Percentiles rank a stretch among this genome's conserved stretches.
Conservation (phyloP, 1,140 invertebrate genomes). For the Zaprionus ghesquierei region DNA sequence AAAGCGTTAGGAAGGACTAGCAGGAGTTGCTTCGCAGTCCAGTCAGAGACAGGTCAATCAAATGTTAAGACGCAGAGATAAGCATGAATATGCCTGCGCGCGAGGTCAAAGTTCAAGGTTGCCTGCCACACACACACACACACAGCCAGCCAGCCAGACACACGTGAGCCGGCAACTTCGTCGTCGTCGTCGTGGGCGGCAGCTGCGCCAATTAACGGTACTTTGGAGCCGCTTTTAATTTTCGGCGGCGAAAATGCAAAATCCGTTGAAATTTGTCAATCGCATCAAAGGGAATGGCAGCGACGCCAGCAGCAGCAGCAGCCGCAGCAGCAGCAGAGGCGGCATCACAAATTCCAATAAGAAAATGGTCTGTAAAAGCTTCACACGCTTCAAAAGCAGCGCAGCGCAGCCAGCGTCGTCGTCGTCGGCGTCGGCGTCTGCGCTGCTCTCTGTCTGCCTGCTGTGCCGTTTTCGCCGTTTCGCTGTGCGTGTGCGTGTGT, state of each 20-base stretch:
- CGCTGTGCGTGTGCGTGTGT: background rate
- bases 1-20: background rate
- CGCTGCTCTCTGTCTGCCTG: background rate
- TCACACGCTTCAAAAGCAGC: conserved; percentile 20
- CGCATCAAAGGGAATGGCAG: conserved; percentile 14
- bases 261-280: conserved; percentile 51
- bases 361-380: conserved; percentile 16
- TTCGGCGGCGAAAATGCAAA: conserved; percentile 50
- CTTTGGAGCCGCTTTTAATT: conserved; percentile 35
- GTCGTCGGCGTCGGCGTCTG: no score
- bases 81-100: conserved; percentile 39
- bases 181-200: conserved; percentile 1
- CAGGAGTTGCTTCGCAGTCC: no score
- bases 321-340: conserved; percentile 7
- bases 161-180: background rate
- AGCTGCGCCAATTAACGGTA: conserved; percentile 49
- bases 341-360: conserved; percentile 18
- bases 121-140: conserved; percentile 10
- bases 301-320: conserved; percentile 9
- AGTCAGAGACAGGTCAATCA: conserved; percentile 59
- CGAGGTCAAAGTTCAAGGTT: conserved; percentile 79
- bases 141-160: background rate
- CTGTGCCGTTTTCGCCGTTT: conserved; percentile 10
- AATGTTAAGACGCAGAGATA: conserved; percentile 71
- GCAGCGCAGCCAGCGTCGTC: conserved; percentile 1